phyloP scores from a whole-genome alignment of 2,888 invertebrate genomes.

The Tipula confusa region DNA sequence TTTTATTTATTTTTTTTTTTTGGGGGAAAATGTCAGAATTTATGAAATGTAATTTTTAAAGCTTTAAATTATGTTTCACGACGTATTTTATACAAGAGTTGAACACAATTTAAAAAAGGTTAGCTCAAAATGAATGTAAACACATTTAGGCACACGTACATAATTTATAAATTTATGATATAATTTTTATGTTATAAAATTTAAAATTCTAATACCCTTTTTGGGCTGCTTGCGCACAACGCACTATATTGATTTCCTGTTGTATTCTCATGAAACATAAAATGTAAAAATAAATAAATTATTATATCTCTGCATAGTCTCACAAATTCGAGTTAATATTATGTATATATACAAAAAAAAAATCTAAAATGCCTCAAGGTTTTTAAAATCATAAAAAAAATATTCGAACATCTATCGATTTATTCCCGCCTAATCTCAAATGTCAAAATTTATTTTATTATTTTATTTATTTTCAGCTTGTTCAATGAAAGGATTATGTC shows the following conservation, averaged over 20 bases:
- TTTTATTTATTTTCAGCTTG: neutral
- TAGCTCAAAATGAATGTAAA: neutral
- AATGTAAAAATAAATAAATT: neutral
- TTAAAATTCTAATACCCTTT: neutral
- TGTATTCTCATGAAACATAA: neutral
- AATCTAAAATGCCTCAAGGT: neutral
- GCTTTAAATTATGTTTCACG: neutral
- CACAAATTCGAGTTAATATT: neutral
- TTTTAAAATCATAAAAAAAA: neutral
- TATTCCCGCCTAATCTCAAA: conserved; percentile 3
- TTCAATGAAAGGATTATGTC: conserved; percentile 25
- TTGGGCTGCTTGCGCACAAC: neutral
- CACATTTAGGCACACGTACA: neutral
- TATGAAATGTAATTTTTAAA: neutral
- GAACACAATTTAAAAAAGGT: neutral
- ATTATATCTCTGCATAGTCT: neutral
- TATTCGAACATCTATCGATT: neutral
- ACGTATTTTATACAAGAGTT: neutral
- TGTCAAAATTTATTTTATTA: neutral
- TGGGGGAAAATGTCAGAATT: neutral
- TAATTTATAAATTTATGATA: neutral
- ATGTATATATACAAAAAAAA: neutral
- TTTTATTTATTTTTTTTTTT: too few species aligned
- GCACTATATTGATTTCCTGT: neutral
- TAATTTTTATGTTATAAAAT: neutral